phyloP scores from a whole-genome alignment of 2,888 invertebrate species.

The Dicyrtoma fusca region DNA sequence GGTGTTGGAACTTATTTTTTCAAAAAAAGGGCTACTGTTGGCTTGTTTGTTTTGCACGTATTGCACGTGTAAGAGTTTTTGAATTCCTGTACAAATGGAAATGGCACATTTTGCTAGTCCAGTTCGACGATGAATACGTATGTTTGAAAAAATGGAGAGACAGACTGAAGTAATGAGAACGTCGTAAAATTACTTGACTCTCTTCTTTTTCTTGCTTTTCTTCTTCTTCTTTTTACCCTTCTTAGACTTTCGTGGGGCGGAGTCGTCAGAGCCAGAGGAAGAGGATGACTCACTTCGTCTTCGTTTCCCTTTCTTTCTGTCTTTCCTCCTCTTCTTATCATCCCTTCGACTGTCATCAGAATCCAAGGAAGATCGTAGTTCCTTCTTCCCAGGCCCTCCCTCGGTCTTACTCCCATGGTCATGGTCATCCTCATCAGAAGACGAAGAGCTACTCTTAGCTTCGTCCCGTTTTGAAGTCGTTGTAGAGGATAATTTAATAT shows the following conservation, averaged over 20 bases:
- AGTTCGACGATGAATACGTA: no score
- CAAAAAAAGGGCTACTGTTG: no score
- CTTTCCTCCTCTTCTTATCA: constrained; percentile 56
- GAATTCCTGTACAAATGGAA: no score
- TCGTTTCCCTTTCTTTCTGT: constrained; percentile 56
- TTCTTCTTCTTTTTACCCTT: constrained; percentile 56
- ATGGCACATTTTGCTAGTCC: no score
- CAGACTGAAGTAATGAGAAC: no score
- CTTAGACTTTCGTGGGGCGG: constrained; percentile 49
- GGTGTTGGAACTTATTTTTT: no score
- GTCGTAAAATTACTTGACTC: constrained; percentile 32
- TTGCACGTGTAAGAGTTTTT: no score
- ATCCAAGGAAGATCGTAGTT: constrained; percentile 40
- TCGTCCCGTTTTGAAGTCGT: constrained; percentile 55
- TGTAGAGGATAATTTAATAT: constrained; percentile 54
- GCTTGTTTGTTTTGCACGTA: no score
- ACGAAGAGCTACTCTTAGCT: constrained; percentile 59
- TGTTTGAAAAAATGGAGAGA: no score
- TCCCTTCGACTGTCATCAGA: constrained; percentile 41
- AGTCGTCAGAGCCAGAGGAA: constrained; percentile 46
- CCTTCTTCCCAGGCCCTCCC: constrained; percentile 29
- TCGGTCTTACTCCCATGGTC: constrained; percentile 57
- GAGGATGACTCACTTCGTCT: constrained; percentile 45
- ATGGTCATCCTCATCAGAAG: constrained; percentile 60
- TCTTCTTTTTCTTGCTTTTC: constrained; percentile 52